Conservation (phyloP, 2,113 vertebrate species). For the Chlorodrepanis virens region DNA sequence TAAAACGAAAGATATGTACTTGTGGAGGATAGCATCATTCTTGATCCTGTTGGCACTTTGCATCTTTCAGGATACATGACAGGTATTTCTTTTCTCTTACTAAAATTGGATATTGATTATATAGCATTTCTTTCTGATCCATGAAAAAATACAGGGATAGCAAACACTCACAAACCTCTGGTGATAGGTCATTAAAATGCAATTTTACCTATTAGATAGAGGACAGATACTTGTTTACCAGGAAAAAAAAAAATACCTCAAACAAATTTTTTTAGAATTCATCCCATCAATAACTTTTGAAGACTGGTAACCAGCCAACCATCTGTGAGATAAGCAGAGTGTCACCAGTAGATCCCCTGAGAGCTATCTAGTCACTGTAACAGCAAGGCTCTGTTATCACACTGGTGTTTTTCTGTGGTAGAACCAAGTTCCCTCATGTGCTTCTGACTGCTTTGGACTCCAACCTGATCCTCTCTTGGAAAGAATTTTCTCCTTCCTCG, state of each 20-base stretch:
- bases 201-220: neutral
- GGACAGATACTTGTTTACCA: neutral
- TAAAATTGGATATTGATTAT: neutral
- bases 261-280: neutral
- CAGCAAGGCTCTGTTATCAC: neutral
- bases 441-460: neutral
- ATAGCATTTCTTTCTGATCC: neutral
- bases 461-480: neutral
- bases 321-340: neutral
- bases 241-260: neutral
- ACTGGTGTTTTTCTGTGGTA: neutral
- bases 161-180: neutral
- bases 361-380: neutral
- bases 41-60: neutral
- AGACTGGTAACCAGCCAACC: neutral
- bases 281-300: neutral
- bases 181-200: neutral
- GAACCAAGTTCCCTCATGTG: neutral
- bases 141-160: neutral
- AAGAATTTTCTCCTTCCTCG: neutral
- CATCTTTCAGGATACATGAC: neutral
- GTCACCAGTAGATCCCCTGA: neutral
- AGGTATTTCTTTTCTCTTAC: neutral
- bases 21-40: neutral
- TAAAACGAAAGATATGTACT: neutral